Percentiles rank a stretch among this genome's conserved stretches.
These are phyloP conservation scores for Drosophila leontia DNA, from an alignment of 1,140 invertebrate species.

Conservation along the genomic window DNA sequence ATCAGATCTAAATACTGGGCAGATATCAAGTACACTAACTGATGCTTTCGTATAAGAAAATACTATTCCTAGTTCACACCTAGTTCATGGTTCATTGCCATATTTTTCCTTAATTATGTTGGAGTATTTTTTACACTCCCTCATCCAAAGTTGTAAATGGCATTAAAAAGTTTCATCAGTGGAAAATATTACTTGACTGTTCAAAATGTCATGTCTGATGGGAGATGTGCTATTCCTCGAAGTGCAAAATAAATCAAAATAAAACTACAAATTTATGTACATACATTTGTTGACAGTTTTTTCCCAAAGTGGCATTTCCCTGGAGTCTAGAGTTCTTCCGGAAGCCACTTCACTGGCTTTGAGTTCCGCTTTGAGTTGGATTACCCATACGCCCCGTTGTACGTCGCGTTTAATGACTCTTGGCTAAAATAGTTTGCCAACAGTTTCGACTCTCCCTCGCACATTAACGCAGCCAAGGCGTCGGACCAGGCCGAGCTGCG, in stretches of 20 bases:
- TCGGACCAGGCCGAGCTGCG: slow-evolving; percentile 29
- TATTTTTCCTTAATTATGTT: background rate
- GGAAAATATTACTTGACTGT: background rate
- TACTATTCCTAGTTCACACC: too few species aligned
- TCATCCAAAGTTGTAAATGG: background rate
- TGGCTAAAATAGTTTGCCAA: slow-evolving; percentile 71
- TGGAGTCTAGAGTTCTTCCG: background rate
- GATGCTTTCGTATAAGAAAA: too few species aligned
- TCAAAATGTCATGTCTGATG: slow-evolving; percentile 3
- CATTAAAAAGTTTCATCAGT: slow-evolving; percentile 1
- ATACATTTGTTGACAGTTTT: background rate
- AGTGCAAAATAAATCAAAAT: slow-evolving; percentile 8
- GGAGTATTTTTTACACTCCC: background rate
- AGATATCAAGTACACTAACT: too few species aligned
- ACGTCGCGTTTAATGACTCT: slow-evolving; percentile 69
- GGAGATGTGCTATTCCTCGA: slow-evolving; percentile 1
- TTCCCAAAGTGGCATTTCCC: background rate
- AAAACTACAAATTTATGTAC: background rate
- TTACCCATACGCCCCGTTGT: slow-evolving; percentile 39
- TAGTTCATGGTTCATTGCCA: background rate
- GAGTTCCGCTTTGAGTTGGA: background rate
- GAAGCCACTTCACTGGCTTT: slow-evolving; percentile 12
- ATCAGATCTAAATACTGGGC: background rate
- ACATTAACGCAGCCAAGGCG: slow-evolving; percentile 51
- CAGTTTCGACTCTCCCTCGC: slow-evolving; percentile 44